Conservation (phyloP, 2,113 vertebrate species). For the Protomyctophum bolini region DNA sequence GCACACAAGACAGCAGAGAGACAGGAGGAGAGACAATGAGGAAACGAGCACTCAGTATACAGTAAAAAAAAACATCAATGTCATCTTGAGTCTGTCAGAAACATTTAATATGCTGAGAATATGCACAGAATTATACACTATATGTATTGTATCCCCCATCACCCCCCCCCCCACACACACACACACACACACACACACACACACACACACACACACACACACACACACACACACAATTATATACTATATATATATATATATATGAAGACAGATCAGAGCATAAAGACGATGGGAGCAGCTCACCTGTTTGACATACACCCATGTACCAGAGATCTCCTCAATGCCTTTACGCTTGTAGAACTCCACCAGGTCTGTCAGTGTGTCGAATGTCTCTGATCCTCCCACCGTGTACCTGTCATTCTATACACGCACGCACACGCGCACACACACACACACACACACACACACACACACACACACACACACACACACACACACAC, state of each 20-base stretch:
- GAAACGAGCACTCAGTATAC: neutral
- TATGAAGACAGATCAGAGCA: too few species aligned
- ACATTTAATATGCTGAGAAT: too few species aligned
- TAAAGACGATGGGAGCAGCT: neutral
- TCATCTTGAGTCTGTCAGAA: too few species aligned
- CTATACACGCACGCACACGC: slow-evolving; percentile 66
- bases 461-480: slow-evolving; percentile 10
- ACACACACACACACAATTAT: too few species aligned
- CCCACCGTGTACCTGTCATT: slow-evolving; percentile 89
- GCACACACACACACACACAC: slow-evolving; percentile 10
- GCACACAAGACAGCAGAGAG: neutral
- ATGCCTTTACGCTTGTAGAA: slow-evolving; percentile 89
- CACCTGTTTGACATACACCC: slow-evolving; percentile 85
- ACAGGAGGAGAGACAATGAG: neutral
- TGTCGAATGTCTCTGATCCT: slow-evolving; percentile 84
- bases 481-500: slow-evolving; percentile 9
- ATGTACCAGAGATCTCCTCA: slow-evolving; percentile 89
- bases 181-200: too few species aligned
- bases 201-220: too few species aligned
- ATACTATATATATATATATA: too few species aligned
- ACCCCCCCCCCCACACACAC: too few species aligned
- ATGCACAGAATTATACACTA: too few species aligned
- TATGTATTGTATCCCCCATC: too few species aligned
- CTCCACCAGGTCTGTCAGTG: slow-evolving; percentile 90
- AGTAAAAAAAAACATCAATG: too few species aligned